Evolutionary conservation across 64 coral and sea anemone genomes (phyloP).

Genomic region (Montipora sp.): DNA sequence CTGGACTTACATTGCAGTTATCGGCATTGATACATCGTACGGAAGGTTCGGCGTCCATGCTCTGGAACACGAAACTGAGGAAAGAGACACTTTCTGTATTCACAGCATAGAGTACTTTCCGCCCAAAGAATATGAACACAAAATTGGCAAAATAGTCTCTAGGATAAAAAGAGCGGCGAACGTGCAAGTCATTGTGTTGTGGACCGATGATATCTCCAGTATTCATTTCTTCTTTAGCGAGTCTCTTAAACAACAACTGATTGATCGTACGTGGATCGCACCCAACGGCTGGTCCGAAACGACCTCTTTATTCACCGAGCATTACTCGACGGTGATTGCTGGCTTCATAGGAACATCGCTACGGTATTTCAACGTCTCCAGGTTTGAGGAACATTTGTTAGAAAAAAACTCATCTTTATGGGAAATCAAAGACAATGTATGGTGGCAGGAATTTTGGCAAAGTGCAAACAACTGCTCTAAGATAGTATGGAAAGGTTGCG

Average conservation of each 20-base stretch:
- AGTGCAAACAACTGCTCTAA: background rate
- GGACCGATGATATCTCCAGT: constrained; percentile 55
- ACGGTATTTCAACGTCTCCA: background rate
- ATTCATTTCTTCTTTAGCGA: constrained; percentile 64
- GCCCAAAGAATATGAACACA: constrained; percentile 57
- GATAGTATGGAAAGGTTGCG: background rate
- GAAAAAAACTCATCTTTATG: background rate
- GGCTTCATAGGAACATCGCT: constrained; percentile 67
- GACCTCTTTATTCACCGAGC: constrained; percentile 34
- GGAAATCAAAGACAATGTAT: background rate
- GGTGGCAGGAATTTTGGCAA: constrained; percentile 67
- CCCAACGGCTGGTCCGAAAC: constrained; percentile 86
- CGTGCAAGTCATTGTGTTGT: constrained; percentile 74
- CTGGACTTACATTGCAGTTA: constrained; percentile 61
- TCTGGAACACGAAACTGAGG: constrained; percentile 34
- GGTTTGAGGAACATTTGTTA: constrained; percentile 19
- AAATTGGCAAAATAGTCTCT: constrained; percentile 68
- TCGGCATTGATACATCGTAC: constrained; percentile 63
- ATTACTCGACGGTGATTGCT: constrained; percentile 58
- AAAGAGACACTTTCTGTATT: constrained; percentile 65
- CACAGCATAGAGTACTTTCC: constrained; percentile 55
- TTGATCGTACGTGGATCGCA: constrained; percentile 70
- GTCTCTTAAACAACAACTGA: constrained; percentile 9
- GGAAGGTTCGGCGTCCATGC: constrained; percentile 56
- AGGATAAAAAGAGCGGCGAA: constrained; percentile 57